Conservation (phyloP, 37 sponge, comb jelly and placozoan species). For the Geodia barretti region DNA sequence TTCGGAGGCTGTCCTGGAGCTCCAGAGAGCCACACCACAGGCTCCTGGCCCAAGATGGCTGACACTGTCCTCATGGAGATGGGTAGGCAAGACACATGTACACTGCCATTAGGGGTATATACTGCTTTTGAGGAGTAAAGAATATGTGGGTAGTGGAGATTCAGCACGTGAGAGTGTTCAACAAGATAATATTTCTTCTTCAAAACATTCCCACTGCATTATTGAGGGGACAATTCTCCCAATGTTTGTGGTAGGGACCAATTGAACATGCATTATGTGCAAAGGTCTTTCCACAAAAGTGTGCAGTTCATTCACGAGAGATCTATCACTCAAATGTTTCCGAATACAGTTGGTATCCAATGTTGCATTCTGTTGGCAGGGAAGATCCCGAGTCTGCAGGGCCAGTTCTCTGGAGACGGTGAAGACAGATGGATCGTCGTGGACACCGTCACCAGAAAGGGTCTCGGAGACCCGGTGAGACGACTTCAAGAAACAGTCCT, state of each 20-base stretch:
- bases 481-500: conserved; percentile 34
- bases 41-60: conserved; percentile 48
- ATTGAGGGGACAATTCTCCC: no score
- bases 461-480: conserved; percentile 11
- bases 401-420: background rate
- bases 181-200: no score
- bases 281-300: background rate
- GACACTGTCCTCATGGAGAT: conserved; percentile 41
- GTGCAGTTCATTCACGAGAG: background rate
- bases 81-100: conserved; percentile 12
- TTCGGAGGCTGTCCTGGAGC: conserved; percentile 53
- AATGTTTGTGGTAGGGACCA: no score
- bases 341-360: background rate
- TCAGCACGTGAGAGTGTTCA: no score
- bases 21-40: background rate
- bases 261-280: no score
- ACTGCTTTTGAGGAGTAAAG: background rate
- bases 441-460: conserved; percentile 1
- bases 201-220: no score
- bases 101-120: background rate
- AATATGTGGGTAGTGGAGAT: no score
- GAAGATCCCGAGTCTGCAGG: background rate
- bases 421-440: conserved; percentile 32
- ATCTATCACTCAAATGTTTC: background rate
- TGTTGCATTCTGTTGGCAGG: no score